A percentile compares a stretch with the other conserved stretches of the same genome.
These are phyloP conservation scores for Ferrisia virgata DNA, from an alignment of 2,888 invertebrate genomes.

Conservation along the genomic window DNA sequence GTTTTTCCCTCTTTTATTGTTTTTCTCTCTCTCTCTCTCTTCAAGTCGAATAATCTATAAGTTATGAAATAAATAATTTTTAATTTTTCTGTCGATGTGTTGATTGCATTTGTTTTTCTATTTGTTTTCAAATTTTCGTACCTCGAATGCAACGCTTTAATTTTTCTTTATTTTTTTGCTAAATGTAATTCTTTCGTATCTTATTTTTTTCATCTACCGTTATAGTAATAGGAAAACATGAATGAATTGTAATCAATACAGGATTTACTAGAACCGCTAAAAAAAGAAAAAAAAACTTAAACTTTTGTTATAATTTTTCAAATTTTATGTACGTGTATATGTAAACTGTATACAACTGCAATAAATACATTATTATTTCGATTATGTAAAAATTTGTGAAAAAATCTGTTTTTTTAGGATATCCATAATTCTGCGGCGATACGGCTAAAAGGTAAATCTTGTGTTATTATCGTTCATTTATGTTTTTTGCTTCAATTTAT, in stretches of 20 bases:
- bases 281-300: too few species aligned
- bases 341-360: conserved; percentile 7
- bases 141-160: background rate
- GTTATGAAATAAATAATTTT: background rate
- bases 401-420: background rate
- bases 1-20: background rate
- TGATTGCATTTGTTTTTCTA: background rate
- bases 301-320: background rate
- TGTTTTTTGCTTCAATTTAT: background rate
- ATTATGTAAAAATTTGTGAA: background rate
- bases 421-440: background rate
- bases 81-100: background rate
- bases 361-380: conserved; percentile 6
- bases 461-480: conserved; percentile 29
- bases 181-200: background rate
- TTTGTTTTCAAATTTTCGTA: background rate
- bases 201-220: background rate
- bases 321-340: conserved; percentile 7
- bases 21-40: background rate
- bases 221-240: conserved; percentile 2
- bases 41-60: background rate
- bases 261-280: conserved; percentile 16
- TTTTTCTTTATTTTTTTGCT: background rate
- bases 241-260: conserved; percentile 24
- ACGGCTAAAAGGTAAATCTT: conserved; percentile 19